phyloP scores from a whole-genome alignment of 2,797 vertebrate genomes.

The Phalanger gymnotis region DNA sequence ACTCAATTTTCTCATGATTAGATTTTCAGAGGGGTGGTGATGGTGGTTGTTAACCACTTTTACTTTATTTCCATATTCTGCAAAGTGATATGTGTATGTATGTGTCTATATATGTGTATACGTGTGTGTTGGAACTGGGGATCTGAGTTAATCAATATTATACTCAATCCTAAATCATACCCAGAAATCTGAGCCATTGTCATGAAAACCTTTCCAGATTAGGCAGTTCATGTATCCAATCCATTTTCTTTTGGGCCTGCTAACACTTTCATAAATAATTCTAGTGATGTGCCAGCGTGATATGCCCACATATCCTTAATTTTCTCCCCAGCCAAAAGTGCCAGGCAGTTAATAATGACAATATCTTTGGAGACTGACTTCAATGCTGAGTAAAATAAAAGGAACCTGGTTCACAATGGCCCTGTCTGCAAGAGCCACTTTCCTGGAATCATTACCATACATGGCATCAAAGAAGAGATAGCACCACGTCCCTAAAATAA shows the following conservation, averaged over 20 bases:
- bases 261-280: slow-evolving; percentile 68
- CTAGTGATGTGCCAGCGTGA: slow-evolving; percentile 41
- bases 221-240: slow-evolving; percentile 44
- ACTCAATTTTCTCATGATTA: slow-evolving; percentile 11
- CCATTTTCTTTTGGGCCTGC: slow-evolving; percentile 39
- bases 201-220: slow-evolving; percentile 62
- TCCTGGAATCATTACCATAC: slow-evolving; percentile 70
- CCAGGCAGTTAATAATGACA: slow-evolving; percentile 56
- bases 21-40: background rate
- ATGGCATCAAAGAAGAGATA: slow-evolving; percentile 63
- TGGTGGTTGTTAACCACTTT: slow-evolving; percentile 12
- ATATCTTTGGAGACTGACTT: slow-evolving; percentile 70
- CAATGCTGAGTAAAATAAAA: slow-evolving; percentile 64
- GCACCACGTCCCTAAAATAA: slow-evolving; percentile 77
- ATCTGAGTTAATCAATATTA: slow-evolving; percentile 39
- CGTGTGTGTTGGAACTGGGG: background rate
- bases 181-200: slow-evolving; percentile 15
- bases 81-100: slow-evolving; percentile 13
- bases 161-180: slow-evolving; percentile 67
- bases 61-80: slow-evolving; percentile 67
- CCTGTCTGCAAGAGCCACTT: slow-evolving; percentile 70
- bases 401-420: slow-evolving; percentile 61
- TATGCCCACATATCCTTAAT: slow-evolving; percentile 50
- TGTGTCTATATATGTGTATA: background rate
- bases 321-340: slow-evolving; percentile 65